Conservation (phyloP, 2,113 vertebrate species). For the Megalops atlanticus region DNA sequence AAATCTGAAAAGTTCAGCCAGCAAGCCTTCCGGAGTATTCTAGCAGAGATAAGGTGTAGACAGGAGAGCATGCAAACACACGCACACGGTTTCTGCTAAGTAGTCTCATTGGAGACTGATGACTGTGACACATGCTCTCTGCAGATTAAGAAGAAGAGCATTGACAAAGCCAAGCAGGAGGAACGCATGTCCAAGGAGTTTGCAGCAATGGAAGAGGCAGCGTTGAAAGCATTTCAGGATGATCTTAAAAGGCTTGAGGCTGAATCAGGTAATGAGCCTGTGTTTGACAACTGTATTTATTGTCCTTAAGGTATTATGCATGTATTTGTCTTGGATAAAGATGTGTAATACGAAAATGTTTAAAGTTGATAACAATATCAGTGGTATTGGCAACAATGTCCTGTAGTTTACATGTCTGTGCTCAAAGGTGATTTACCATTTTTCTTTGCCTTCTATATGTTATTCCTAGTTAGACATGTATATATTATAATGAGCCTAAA, state of each 20-base stretch:
- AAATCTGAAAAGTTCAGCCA: too few relatives aligned
- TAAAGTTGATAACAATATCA: too few relatives aligned
- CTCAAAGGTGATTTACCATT: too few relatives aligned
- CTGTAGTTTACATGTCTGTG: too few relatives aligned
- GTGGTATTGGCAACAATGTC: too few relatives aligned
- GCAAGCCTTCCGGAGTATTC: slow-evolving; percentile 31
- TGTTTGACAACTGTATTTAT: too few relatives aligned
- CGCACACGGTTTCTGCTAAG: slow-evolving; percentile 2
- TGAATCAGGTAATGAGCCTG: slow-evolving; percentile 69
- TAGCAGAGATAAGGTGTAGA: slow-evolving; percentile 53
- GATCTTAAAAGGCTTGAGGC: slow-evolving; percentile 90
- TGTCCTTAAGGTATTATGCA: too few relatives aligned
- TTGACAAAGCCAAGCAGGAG: slow-evolving; percentile 90
- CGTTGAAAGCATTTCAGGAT: slow-evolving; percentile 89
- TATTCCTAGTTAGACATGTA: too few relatives aligned
- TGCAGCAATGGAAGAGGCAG: slow-evolving; percentile 94
- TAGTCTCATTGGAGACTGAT: slow-evolving; percentile 30
- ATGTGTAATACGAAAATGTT: too few relatives aligned
- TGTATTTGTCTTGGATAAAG: too few relatives aligned
- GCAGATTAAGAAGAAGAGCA: slow-evolving; percentile 95
- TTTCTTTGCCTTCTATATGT: too few relatives aligned
- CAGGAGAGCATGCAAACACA: background rate
- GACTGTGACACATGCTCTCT: slow-evolving; percentile 19
- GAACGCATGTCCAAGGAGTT: slow-evolving; percentile 90
- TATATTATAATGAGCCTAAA: too few relatives aligned